These are phyloP conservation scores for Heteromyza rotundicornis DNA, from an alignment of 2,888 invertebrate species.

Conservation along the genomic window DNA sequence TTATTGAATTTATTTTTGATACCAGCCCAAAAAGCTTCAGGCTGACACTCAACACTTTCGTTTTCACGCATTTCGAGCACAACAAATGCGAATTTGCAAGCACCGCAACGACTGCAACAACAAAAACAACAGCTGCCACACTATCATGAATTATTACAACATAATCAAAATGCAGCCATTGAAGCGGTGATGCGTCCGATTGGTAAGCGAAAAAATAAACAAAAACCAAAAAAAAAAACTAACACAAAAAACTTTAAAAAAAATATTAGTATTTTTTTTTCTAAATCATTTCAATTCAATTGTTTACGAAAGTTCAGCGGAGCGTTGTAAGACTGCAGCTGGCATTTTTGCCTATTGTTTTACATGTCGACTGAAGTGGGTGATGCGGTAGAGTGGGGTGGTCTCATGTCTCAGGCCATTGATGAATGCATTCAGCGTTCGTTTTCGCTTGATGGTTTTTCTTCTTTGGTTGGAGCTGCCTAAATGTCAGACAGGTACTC, in stretches of 20 bases:
- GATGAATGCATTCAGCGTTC: too few species aligned
- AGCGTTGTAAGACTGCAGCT: slow-evolving; percentile 31
- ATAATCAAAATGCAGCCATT: slow-evolving; percentile 16
- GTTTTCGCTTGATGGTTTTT: too few species aligned
- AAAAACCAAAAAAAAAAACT: neutral
- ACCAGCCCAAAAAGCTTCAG: slow-evolving; percentile 33
- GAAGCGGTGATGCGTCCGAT: slow-evolving; percentile 13
- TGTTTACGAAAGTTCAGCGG: slow-evolving; percentile 33
- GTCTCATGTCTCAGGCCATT: too few species aligned
- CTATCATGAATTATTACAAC: slow-evolving; percentile 31
- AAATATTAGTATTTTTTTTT: neutral
- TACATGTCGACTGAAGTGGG: neutral
- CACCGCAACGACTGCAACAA: slow-evolving; percentile 19
- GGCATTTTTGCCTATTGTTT: neutral
- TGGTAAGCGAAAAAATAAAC: neutral
- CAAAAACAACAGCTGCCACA: slow-evolving; percentile 23
- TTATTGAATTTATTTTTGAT: too few species aligned
- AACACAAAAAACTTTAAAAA: slow-evolving; percentile 27
- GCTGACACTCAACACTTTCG: slow-evolving; percentile 40
- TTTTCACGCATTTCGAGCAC: slow-evolving; percentile 39
- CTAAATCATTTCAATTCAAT: neutral
- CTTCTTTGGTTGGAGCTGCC: neutral
- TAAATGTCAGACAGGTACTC: slow-evolving; percentile 35
- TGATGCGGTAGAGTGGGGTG: slow-evolving; percentile 23
- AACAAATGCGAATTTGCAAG: neutral